Base-by-base conservation (phyloP, 2,113 vertebrate species). In the Acrocephalus kingi region DNA sequence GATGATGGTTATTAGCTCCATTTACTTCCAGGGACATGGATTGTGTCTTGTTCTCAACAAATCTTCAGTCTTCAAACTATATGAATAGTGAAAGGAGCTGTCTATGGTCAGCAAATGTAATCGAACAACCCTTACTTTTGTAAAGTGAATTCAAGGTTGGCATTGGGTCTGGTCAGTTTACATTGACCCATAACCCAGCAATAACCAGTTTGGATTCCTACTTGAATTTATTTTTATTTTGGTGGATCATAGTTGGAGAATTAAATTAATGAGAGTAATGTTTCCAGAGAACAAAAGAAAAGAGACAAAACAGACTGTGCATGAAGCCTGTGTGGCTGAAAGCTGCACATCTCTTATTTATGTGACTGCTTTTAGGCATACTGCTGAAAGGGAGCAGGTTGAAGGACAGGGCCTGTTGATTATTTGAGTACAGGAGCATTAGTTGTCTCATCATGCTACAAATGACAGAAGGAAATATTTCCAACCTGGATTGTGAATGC, bases 1-100 rank as follows among this genome's bases (percentile, higher is more conserved):
- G 99, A 99, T 0, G 98, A 99, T 3, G 98, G 98, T 69, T 98
- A 98, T 96, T 98, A 98, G 90, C 73, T 89, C 46, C 63, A 58
- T 91, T 27, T 55, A 37, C 48, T 92, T 87, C 68, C 55, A n/a
- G 71, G 69, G 73, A 90, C 43, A 3, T 54, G 78, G 77, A 63
- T 64, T 58, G 7, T 81, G 52, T 94, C 66, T 72, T 87, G 37
- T 64, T 90, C 86, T 64, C 87, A 72, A 54, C 52, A 79, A 91
- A 87, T 58, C 81, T 93, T 92, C 6, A 3, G 69, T 68, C 78
- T 96, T 92, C 77, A 67, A 91, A 49, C 71, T 94, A 43, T 87
- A 33, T 84, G 94, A 92, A 66, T 87, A 41, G 72, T 83, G 82
- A 90, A 90, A 94, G 88, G 76, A 91, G 84, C 94, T 92, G 79